Evolutionary conservation across 2,888 invertebrate species (phyloP).

Genomic region (Beris chalybata): DNA sequence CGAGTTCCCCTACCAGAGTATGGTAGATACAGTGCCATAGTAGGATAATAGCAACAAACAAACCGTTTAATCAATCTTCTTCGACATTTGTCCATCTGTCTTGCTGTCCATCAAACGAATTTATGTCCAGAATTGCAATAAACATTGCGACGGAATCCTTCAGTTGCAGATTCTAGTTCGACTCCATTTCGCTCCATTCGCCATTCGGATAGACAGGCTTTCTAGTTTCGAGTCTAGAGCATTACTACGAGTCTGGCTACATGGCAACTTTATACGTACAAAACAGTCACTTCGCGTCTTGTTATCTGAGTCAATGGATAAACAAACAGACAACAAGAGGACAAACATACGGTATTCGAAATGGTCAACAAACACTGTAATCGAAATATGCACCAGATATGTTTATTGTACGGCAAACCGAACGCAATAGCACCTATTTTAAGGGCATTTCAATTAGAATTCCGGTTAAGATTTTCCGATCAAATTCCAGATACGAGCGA

Average conservation of each 20-base stretch:
- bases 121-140: conserved; percentile 31
- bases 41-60: conserved; percentile 17
- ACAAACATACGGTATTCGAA: conserved; percentile 22
- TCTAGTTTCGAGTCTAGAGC: no score
- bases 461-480: conserved; percentile 14
- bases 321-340: conserved; percentile 19
- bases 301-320: conserved; percentile 24
- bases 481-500: conserved; percentile 8
- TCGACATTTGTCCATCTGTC: conserved; percentile 39
- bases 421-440: conserved; percentile 1
- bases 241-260: no score
- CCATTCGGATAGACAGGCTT: conserved; percentile 1
- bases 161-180: neutral
- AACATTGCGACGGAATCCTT: conserved; percentile 9
- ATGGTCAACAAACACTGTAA: conserved; percentile 28
- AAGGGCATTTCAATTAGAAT: conserved; percentile 24
- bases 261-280: neutral
- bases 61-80: conserved; percentile 37
- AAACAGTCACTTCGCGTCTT: conserved; percentile 16
- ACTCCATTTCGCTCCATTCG: neutral
- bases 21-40: no score
- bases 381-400: conserved; percentile 20
- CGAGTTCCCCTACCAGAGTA: no score
- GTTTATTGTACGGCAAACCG: conserved; percentile 7
- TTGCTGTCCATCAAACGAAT: conserved; percentile 37